These are phyloP conservation scores for Cyphomyrmex costatus DNA, from an alignment of 1,140 invertebrate species.

Conservation along the genomic window DNA sequence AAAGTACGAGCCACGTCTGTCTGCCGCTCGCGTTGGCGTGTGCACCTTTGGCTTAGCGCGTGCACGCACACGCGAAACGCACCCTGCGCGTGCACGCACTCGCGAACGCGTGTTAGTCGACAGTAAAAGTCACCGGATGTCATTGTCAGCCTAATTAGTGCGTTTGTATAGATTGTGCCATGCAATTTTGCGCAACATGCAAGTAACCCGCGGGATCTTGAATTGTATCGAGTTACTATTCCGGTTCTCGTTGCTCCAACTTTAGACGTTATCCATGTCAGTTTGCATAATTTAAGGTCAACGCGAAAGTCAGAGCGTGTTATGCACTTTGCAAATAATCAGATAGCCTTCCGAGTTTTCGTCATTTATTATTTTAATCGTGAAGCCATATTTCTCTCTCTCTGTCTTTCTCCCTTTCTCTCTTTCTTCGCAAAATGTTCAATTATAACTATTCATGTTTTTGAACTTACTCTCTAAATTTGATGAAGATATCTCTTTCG, in stretches of 20 bases:
- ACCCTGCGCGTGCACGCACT: neutral
- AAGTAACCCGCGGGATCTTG: neutral
- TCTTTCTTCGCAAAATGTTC: neutral
- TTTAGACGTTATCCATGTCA: neutral
- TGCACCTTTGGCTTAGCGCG: conserved; percentile 12
- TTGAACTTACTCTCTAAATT: neutral
- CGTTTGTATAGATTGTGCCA: conserved; percentile 19
- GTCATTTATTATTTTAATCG: neutral
- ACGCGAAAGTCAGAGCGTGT: neutral
- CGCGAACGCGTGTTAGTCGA: neutral
- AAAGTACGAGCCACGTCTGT: conserved; percentile 39
- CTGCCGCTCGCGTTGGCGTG: conserved; percentile 15
- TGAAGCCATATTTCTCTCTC: neutral
- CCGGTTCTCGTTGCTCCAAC: neutral
- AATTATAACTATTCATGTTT: neutral
- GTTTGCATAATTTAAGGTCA: conserved; percentile 12
- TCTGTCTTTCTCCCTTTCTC: neutral
- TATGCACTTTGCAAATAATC: neutral
- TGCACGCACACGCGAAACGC: conserved; percentile 32
- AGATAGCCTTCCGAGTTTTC: neutral
- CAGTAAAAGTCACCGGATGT: conserved; percentile 38
- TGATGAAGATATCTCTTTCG: neutral
- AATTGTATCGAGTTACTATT: conserved; percentile 2
- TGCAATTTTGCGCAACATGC: conserved; percentile 19
- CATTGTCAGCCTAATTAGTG: conserved; percentile 49